A percentile compares a stretch with the other conserved stretches of the same genome.
phyloP scores from a whole-genome alignment of 2,113 vertebrate genomes.

The Madoqua kirkii region DNA sequence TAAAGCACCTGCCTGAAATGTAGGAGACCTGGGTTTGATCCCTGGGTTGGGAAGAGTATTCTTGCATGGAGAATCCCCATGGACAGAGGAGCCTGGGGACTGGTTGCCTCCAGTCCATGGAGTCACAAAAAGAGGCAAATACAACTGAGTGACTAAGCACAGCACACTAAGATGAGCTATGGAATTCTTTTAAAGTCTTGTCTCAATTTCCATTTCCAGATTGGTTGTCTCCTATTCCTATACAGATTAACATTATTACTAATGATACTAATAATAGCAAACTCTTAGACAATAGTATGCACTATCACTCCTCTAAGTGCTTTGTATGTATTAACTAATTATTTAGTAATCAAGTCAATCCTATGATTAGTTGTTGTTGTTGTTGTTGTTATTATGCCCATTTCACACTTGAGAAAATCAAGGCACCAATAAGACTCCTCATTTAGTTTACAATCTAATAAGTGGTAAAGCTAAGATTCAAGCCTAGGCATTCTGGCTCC shows the following conservation, averaged over 20 bases:
- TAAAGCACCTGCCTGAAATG: not conserved
- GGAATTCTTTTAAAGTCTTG: not conserved
- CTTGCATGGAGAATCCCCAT: not conserved
- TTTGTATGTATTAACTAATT: not conserved
- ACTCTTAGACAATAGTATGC: not conserved
- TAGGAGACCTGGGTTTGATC: not conserved
- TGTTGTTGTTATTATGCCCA: not conserved
- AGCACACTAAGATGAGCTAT: not conserved
- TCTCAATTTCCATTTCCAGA: not conserved
- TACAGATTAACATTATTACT: not conserved
- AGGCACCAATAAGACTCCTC: not conserved
- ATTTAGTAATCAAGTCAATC: not conserved
- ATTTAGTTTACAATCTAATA: not conserved
- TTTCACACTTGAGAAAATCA: not conserved
- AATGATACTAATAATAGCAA: not conserved
- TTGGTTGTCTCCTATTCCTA: not conserved
- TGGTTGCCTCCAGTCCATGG: not conserved
- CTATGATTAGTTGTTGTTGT: not conserved
- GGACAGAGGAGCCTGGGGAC: not conserved
- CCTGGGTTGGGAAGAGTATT: not conserved
- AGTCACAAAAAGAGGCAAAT: not conserved
- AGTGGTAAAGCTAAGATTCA: not conserved
- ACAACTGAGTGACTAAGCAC: not conserved
- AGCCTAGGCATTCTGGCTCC: not conserved
- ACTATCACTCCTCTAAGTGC: not conserved